Evolutionary conservation across 2,113 vertebrate genomes (phyloP), one percentile per base, ranked within the genome.

Genomic region (Lates calcarifer): DNA sequence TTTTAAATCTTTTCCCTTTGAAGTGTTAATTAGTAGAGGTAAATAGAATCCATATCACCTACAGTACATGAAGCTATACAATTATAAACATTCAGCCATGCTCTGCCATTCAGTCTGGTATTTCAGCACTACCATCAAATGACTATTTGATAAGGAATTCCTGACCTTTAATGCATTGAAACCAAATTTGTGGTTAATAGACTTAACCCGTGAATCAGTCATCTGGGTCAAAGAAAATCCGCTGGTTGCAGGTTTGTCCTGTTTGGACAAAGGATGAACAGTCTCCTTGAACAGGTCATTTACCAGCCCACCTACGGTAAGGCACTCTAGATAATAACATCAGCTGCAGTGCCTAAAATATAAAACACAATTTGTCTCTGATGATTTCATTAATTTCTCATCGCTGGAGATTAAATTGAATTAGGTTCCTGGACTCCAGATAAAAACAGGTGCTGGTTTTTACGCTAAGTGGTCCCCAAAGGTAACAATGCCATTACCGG

Each of bases 341-440:
- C 74, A 87, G 65, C 75, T 26, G 31, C 43, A 64, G 41, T 57
- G 51, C 56, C 78, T 12, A 79, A 87, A 84, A 83, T 82, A 57
- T 82, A 82, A 88, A 88, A 88, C 84, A 76, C 60, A 84, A 74
- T 89, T 87, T 88, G 85, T 85, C 92, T 88, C 92, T 82, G 82
- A 87, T 86, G 90, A 88, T 88, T 90, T 88, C 82, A 81, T 91
- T 87, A 81, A 88, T 92, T 92, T 91, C 45, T 90, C 61, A 83
- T 77, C 53, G 72, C 70, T 74, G 43, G 79, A 86, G 81, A 90
- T 90, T 87, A 92, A 90, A 93, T 68, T 78, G 74, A 86, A 89
- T 90, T 80, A 91, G 83, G 82, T 89, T 88, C 39, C 82, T 77
- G 61, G 60, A 89, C 76, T 76, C 79, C 55, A 55, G 45, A 37